Conservation (phyloP, 2,888 invertebrate genomes). For the Lypha dubia region DNA sequence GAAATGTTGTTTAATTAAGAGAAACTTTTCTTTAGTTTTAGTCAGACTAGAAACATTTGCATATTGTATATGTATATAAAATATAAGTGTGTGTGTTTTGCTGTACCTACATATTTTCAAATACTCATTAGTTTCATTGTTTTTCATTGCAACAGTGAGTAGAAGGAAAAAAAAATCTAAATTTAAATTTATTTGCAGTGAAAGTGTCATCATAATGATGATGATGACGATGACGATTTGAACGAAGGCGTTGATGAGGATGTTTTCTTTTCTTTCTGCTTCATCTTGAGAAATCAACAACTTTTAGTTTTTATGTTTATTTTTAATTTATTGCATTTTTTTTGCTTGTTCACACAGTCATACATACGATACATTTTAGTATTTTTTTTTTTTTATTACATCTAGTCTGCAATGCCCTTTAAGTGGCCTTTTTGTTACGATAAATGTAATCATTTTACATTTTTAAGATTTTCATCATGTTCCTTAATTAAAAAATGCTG, state of each 20-base stretch:
- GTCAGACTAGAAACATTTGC: not conserved
- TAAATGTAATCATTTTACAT: constrained; percentile 52
- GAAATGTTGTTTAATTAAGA: constrained; percentile 54
- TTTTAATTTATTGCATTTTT: constrained; percentile 38
- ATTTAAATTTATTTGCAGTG: constrained; percentile 68
- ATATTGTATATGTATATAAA: not conserved
- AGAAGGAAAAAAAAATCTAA: constrained; percentile 46
- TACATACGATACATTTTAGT: not conserved
- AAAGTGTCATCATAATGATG: constrained; percentile 63
- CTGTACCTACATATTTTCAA: not conserved
- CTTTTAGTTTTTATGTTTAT: constrained; percentile 37
- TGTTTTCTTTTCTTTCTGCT: not conserved
- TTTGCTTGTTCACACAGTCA: not conserved
- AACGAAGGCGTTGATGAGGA: constrained; percentile 47
- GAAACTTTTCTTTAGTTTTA: constrained; percentile 54
- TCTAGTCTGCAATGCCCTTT: constrained; percentile 55
- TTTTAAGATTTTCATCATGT: constrained; percentile 56
- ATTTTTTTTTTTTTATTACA: too few species aligned
- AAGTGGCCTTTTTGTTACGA: constrained; percentile 59
- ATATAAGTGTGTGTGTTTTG: not conserved
- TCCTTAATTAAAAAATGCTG: constrained; percentile 27
- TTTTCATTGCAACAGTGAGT: constrained; percentile 5
- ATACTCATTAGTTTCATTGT: constrained; percentile 34
- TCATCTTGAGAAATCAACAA: constrained; percentile 44
- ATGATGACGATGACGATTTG: constrained; percentile 29